Conservation (phyloP, 2,113 vertebrate species). For the Geothlypis trichas region DNA sequence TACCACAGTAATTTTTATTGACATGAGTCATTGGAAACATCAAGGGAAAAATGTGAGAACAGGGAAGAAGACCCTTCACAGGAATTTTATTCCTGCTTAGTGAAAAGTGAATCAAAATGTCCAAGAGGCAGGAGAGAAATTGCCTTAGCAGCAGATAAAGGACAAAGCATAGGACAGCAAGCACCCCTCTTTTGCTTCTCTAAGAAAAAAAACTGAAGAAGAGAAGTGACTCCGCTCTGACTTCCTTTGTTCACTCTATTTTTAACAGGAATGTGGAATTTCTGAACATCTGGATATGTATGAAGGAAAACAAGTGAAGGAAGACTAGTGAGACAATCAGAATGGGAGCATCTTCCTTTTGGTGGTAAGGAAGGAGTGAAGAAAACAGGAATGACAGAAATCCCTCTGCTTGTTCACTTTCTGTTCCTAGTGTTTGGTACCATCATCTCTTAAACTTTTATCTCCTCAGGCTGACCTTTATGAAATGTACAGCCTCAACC, state of each 20-base stretch:
- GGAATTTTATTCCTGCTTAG: not conserved
- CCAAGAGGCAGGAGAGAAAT: not conserved
- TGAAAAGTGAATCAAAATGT: not conserved
- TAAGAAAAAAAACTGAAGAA: not conserved
- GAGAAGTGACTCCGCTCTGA: not conserved
- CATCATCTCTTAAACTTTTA: not conserved
- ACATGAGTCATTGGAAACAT: not conserved
- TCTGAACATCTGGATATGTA: rapidly evolving
- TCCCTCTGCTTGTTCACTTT: not conserved
- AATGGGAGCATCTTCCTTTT: not conserved
- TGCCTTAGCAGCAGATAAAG: not conserved
- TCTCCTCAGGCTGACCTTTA: not conserved
- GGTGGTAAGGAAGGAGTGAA: not conserved
- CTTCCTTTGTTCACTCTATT: not conserved
- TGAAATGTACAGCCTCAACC: not conserved
- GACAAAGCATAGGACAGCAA: not conserved
- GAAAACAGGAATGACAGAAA: not conserved
- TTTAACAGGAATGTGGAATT: not conserved
- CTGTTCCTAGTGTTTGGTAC: not conserved
- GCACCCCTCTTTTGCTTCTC: rapidly evolving
- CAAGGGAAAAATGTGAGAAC: not conserved
- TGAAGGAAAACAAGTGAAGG: not conserved
- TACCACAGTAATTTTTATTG: not conserved
- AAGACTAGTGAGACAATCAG: not conserved
- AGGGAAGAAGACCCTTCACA: not conserved